Conservation (phyloP, 1,140 invertebrate species). For the Trachymyrmex septentrionalis region DNA sequence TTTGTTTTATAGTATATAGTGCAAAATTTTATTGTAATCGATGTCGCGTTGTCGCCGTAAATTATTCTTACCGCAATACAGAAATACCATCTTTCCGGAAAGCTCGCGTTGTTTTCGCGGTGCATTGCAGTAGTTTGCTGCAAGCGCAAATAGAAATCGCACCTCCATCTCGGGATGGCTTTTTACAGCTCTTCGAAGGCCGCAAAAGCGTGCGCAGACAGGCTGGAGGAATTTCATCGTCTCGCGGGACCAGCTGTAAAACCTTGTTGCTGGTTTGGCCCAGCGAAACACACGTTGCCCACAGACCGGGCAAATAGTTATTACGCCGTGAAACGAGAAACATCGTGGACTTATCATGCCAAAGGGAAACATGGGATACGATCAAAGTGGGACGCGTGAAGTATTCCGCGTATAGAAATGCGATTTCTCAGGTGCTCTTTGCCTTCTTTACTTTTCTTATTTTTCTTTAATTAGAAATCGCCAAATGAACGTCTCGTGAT, state of each 20-base stretch:
- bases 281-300: conserved; percentile 56
- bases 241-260: conserved; percentile 65
- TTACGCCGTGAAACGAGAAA: conserved; percentile 66
- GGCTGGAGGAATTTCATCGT: conserved; percentile 63
- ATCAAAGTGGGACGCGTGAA: conserved; percentile 43
- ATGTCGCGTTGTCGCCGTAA: conserved; percentile 4
- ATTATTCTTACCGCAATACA: conserved; percentile 5
- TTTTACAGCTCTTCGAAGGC: conserved; percentile 54
- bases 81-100: not conserved
- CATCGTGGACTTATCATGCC: conserved; percentile 67
- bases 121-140: conserved; percentile 1
- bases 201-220: conserved; percentile 47
- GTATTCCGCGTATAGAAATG: conserved; percentile 55
- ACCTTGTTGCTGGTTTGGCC: conserved; percentile 59
- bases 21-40: conserved; percentile 26
- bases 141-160: conserved; percentile 63
- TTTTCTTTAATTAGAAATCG: conserved; percentile 1
- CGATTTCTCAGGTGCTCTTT: conserved; percentile 44
- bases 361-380: conserved; percentile 61
- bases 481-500: not conserved
- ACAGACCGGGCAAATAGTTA: conserved; percentile 66
- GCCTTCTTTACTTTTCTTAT: not conserved
- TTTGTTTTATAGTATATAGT: not conserved
- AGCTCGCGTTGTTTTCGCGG: conserved; percentile 22
- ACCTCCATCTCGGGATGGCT: conserved; percentile 33